A percentile compares a stretch with the other conserved stretches of the same genome.
phyloP scores from a whole-genome alignment of 1,140 invertebrate species.

The Drosophila ananassae region DNA sequence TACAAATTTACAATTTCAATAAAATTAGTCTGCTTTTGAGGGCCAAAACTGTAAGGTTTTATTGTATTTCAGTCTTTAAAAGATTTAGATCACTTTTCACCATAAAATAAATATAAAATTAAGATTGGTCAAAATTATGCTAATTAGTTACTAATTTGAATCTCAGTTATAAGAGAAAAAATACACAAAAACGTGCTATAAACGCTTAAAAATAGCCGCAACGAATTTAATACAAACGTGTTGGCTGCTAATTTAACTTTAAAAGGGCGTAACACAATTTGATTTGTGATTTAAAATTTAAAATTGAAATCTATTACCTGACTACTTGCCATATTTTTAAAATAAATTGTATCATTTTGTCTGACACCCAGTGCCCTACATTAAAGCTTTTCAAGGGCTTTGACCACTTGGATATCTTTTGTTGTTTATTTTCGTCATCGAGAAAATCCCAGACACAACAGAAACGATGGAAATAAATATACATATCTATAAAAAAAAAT shows the following conservation, averaged over 20 bases:
- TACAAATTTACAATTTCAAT: not conserved
- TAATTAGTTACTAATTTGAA: slow-evolving; percentile 7
- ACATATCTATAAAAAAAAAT: slow-evolving; percentile 18
- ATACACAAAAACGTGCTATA: slow-evolving; percentile 1
- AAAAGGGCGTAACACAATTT: not conserved
- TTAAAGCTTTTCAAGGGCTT: slow-evolving; percentile 29
- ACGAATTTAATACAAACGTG: not conserved
- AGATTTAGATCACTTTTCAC: not conserved
- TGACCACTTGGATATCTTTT: slow-evolving; percentile 12
- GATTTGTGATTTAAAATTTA: not conserved
- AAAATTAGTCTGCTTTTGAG: no score
- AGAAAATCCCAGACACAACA: slow-evolving; percentile 32
- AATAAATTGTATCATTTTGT: slow-evolving; percentile 2
- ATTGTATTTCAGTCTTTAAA: no score
- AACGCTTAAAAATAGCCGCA: slow-evolving; percentile 3
- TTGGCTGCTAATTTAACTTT: not conserved
- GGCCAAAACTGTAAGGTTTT: no score
- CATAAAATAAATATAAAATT: not conserved
- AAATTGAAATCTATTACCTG: not conserved
- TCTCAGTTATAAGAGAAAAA: not conserved
- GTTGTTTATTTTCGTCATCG: slow-evolving; percentile 51
- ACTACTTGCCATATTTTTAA: slow-evolving; percentile 1
- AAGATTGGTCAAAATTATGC: not conserved
- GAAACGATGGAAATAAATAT: slow-evolving; percentile 8
- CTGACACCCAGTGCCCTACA: slow-evolving; percentile 29